Percentiles rank a stretch among this genome's conserved stretches.
Evolutionary conservation across 2,888 invertebrate species (phyloP).

Genomic region (Dynastes grantii): DNA sequence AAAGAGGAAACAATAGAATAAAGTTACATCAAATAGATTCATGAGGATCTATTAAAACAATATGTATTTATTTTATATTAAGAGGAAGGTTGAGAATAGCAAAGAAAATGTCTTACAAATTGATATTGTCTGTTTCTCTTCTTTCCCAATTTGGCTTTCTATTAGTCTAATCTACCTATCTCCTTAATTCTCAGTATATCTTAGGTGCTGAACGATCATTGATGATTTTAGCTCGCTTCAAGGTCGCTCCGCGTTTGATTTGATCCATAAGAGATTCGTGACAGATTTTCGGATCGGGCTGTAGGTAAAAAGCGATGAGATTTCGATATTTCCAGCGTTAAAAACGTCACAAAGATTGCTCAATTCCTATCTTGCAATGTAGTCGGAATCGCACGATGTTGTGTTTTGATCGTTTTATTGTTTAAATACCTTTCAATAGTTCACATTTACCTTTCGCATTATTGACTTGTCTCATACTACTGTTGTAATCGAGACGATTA

Average conservation of each 20-base stretch:
- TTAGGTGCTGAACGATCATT: constrained; percentile 92
- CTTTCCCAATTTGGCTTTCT: neutral
- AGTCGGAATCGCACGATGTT: too few relatives aligned
- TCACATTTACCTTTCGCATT: too few relatives aligned
- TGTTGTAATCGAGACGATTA: too few relatives aligned
- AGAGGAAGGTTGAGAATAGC: too few relatives aligned
- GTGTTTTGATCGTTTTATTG: too few relatives aligned
- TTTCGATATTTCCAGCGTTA: constrained; percentile 1
- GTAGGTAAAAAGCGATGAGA: constrained; percentile 61
- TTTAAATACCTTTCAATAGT: too few relatives aligned
- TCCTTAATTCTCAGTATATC: constrained; percentile 69
- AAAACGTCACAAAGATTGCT: neutral
- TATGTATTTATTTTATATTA: too few relatives aligned
- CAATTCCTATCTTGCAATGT: too few relatives aligned
- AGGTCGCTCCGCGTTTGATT: constrained; percentile 88
- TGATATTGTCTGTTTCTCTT: neutral
- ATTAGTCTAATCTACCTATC: constrained; percentile 3
- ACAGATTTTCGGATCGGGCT: constrained; percentile 85
- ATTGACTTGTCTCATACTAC: too few relatives aligned
- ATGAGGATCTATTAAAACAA: too few relatives aligned
- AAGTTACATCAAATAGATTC: too few relatives aligned
- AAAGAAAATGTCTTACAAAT: neutral
- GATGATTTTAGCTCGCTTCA: constrained; percentile 83
- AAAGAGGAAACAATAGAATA: too few relatives aligned
- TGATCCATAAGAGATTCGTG: constrained; percentile 96